These are phyloP conservation scores for Brachionus rotundiformis DNA, from an alignment of 1,140 invertebrate species.

Conservation along the genomic window DNA sequence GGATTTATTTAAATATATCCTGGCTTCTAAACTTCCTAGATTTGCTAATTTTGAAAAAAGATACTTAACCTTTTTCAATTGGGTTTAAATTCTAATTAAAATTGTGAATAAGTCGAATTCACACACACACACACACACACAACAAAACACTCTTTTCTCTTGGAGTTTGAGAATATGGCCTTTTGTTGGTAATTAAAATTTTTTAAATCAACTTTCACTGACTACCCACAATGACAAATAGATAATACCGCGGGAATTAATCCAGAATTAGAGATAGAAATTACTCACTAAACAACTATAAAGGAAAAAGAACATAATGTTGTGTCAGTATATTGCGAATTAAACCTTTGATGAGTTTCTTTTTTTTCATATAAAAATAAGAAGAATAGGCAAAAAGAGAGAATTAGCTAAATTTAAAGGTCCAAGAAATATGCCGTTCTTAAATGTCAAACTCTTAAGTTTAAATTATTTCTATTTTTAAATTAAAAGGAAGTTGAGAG, in stretches of 20 bases:
- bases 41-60: conserved; percentile 33
- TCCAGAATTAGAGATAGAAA: background rate
- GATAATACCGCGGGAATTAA: conserved; percentile 23
- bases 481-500: conserved; percentile 30
- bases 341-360: conserved; percentile 5
- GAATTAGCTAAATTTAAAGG: background rate
- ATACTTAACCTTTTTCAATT: background rate
- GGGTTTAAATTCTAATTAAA: conserved; percentile 39
- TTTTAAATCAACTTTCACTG: conserved; percentile 24
- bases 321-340: conserved; percentile 17
- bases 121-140: background rate
- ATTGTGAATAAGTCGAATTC: conserved; percentile 13
- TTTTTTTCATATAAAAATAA: background rate
- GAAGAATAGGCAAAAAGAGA: background rate
- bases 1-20: conserved; percentile 25
- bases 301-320: conserved; percentile 13
- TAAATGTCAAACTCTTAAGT: conserved; percentile 6
- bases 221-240: background rate
- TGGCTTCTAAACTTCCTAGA: conserved; percentile 18
- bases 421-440: background rate
- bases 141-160: background rate
- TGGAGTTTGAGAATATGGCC: conserved; percentile 15
- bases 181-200: conserved; percentile 21
- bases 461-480: background rate
- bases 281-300: conserved; percentile 13